phyloP scores from a whole-genome alignment of 2,797 vertebrate species.

The Poeciliopsis gracilis region DNA sequence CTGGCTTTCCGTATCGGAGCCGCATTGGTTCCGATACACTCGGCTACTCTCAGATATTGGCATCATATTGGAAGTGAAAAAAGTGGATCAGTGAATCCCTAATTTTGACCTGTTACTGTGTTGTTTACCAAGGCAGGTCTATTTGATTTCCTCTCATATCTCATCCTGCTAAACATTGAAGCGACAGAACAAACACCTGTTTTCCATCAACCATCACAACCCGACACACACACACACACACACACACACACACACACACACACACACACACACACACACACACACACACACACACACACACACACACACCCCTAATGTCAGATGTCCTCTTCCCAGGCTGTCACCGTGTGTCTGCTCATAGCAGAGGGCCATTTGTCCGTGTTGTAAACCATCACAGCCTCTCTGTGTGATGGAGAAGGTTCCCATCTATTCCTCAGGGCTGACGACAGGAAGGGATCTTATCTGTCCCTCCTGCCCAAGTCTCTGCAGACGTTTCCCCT shows the following conservation, averaged over 20 bases:
- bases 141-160: neutral
- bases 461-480: slow-evolving; percentile 28
- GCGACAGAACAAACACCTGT: neutral
- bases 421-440: slow-evolving; percentile 25
- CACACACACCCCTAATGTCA: neutral
- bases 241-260: no score
- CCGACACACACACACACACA: neutral
- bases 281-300: no score
- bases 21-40: no score
- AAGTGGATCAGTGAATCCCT: no score
- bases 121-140: neutral
- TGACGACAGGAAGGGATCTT: slow-evolving; percentile 49
- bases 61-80: no score
- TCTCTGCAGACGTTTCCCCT: slow-evolving; percentile 23
- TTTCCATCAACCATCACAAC: slow-evolving; percentile 7
- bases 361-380: slow-evolving; percentile 61
- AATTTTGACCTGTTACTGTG: neutral
- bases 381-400: slow-evolving; percentile 25
- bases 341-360: slow-evolving; percentile 24
- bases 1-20: no score
- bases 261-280: no score
- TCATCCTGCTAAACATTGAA: neutral
- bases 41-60: no score
- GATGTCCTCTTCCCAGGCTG: slow-evolving; percentile 23
- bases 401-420: slow-evolving; percentile 29